These are phyloP conservation scores for Apostichopus californicus DNA, from an alignment of 35 echinoderm and acorn worm species.

Conservation along the genomic window DNA sequence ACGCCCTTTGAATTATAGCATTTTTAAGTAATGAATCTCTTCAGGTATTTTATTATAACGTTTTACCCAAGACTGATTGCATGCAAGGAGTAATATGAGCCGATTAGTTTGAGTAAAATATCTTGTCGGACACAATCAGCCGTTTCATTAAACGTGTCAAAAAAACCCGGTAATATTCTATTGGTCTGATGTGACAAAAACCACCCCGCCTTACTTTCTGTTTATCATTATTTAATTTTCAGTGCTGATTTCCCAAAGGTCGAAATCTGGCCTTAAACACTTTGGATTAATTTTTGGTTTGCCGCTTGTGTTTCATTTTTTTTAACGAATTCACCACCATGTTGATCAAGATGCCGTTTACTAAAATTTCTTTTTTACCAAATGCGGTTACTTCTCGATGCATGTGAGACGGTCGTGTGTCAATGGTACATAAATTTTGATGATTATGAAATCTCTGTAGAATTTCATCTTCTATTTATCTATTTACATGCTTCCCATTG, in stretches of 20 bases:
- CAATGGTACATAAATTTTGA: too few relatives aligned
- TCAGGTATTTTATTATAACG: too few relatives aligned
- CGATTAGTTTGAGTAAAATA: not conserved
- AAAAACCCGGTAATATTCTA: not conserved
- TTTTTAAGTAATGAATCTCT: too few relatives aligned
- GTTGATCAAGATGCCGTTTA: too few relatives aligned
- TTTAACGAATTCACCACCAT: not conserved
- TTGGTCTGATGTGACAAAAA: not conserved
- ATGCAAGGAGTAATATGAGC: too few relatives aligned
- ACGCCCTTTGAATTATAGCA: too few relatives aligned
- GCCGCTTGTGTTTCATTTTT: constrained; percentile 7
- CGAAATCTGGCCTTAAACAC: not conserved
- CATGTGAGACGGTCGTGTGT: too few relatives aligned
- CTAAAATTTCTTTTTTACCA: too few relatives aligned
- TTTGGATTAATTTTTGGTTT: constrained; percentile 25
- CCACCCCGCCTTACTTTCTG: not conserved
- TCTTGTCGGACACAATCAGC: constrained; percentile 9
- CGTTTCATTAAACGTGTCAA: constrained; percentile 28
- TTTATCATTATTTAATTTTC: constrained; percentile 1
- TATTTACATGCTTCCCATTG: too few relatives aligned
- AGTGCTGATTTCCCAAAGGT: constrained; percentile 20
- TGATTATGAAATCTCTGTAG: too few relatives aligned
- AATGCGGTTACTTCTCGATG: too few relatives aligned
- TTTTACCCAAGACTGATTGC: not conserved
- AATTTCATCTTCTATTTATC: too few relatives aligned